A percentile compares a stretch with the other conserved stretches of the same genome.
phyloP scores from a whole-genome alignment of 1,140 invertebrate genomes.

The Temnothorax nylanderi region DNA sequence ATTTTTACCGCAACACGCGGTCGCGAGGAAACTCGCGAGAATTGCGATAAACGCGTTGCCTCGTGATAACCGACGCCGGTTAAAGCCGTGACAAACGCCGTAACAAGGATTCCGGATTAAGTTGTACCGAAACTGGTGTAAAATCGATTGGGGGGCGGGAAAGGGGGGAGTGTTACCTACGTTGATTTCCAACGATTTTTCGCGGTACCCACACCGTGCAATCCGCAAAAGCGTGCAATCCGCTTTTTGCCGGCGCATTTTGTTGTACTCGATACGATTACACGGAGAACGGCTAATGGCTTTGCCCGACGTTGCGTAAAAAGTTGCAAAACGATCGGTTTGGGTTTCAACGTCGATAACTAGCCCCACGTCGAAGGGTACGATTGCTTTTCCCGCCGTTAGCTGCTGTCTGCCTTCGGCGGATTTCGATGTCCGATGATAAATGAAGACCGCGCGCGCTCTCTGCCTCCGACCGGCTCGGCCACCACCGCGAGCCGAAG shows the following conservation, averaged over 20 bases:
- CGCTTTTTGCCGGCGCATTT: conserved; percentile 33
- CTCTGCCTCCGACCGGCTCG: too few relatives aligned
- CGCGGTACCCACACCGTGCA: neutral
- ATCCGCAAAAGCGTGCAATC: conserved; percentile 28
- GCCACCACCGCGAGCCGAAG: neutral
- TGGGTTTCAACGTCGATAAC: conserved; percentile 30
- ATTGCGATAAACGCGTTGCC: neutral
- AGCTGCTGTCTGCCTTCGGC: conserved; percentile 35
- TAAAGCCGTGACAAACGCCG: neutral
- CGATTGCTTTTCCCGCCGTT: conserved; percentile 47
- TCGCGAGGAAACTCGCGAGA: neutral
- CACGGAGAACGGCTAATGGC: conserved; percentile 38
- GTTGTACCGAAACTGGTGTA: neutral
- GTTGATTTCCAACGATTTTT: neutral
- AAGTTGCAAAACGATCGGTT: conserved; percentile 51
- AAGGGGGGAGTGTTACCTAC: neutral
- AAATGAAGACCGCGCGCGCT: conserved; percentile 35
- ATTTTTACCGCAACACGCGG: neutral
- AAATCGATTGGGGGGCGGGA: neutral
- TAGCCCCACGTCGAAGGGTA: conserved; percentile 18
- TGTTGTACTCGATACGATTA: conserved; percentile 28
- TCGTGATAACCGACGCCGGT: neutral
- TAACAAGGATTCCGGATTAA: conserved; percentile 27
- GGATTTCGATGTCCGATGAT: conserved; percentile 53
- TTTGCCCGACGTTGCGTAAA: conserved; percentile 45